Percentiles rank a stretch among this genome's conserved stretches.
These are phyloP conservation scores for Ormyrus labotus DNA, from an alignment of 2,888 invertebrate species.

Conservation along the genomic window DNA sequence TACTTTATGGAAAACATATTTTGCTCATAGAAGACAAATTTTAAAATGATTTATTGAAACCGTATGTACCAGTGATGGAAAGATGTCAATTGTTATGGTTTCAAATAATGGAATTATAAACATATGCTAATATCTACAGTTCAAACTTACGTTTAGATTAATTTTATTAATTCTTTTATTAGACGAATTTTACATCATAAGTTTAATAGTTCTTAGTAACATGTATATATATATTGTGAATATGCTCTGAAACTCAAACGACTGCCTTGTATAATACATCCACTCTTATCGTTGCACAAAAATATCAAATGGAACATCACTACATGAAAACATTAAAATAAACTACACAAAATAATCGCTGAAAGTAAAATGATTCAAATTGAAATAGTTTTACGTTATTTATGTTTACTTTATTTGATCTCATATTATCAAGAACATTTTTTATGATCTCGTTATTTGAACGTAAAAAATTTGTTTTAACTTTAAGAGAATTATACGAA, in stretches of 20 bases:
- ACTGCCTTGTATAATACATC: slow-evolving; percentile 45
- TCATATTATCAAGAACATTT: background rate
- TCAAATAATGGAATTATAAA: slow-evolving; percentile 17
- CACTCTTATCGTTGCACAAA: slow-evolving; percentile 32
- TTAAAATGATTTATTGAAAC: slow-evolving; percentile 7
- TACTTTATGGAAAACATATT: slow-evolving; percentile 20
- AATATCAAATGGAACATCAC: slow-evolving; percentile 20
- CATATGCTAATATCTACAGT: background rate
- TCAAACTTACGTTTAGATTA: slow-evolving; percentile 21
- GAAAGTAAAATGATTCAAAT: background rate
- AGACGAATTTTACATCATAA: slow-evolving; percentile 32
- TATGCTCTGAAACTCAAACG: slow-evolving; percentile 53
- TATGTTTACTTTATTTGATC: no score
- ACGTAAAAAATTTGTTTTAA: background rate
- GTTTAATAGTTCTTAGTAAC: slow-evolving; percentile 19
- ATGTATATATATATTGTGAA: slow-evolving; percentile 41
- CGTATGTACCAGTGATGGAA: slow-evolving; percentile 32
- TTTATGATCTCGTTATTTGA: background rate
- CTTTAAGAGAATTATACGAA: background rate
- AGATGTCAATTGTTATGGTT: slow-evolving; percentile 45
- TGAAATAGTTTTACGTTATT: background rate
- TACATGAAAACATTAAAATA: slow-evolving; percentile 10
- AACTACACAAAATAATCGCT: background rate
- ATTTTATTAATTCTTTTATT: slow-evolving; percentile 32
- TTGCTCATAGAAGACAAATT: slow-evolving; percentile 15